Evolutionary conservation across 2,797 vertebrate species (phyloP).

Genomic region (Sebastiscus albofasciatus): DNA sequence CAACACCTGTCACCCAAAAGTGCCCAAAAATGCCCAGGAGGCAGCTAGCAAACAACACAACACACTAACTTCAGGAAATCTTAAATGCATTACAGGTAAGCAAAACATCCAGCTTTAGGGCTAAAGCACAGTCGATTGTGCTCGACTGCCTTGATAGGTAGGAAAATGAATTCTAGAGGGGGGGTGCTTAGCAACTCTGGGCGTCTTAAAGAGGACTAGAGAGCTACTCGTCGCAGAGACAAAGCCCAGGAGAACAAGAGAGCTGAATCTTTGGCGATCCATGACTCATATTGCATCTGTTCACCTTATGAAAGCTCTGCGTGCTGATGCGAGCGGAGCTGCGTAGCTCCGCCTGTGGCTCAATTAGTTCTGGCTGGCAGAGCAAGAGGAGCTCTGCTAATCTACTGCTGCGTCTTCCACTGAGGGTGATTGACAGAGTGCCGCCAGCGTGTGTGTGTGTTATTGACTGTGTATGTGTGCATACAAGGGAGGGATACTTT

Average conservation of each 20-base stretch:
- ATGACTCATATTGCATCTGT: constrained; percentile 54
- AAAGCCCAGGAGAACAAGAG: constrained; percentile 11
- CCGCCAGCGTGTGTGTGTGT: neutral
- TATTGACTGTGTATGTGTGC: neutral
- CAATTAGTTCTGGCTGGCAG: constrained; percentile 70
- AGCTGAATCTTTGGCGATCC: constrained; percentile 4
- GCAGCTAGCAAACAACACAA: neutral
- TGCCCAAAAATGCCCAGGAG: neutral
- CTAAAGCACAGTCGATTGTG: neutral
- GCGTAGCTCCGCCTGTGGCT: constrained; percentile 56
- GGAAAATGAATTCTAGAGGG: neutral
- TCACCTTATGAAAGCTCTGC: constrained; percentile 51
- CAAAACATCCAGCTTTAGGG: neutral
- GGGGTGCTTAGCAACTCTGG: neutral
- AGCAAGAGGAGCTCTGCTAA: constrained; percentile 62
- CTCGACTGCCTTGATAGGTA: neutral
- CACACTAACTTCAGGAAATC: neutral
- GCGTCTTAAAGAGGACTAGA: neutral
- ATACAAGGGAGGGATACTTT: neutral
- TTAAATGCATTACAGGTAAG: neutral
- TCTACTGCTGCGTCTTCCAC: constrained; percentile 54
- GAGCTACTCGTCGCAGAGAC: neutral
- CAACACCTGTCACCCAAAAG: neutral
- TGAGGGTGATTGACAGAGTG: constrained; percentile 51
- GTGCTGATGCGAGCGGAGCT: constrained; percentile 26